Base-by-base conservation (phyloP, 2,113 vertebrate genomes). In the Euleptes europaea region DNA sequence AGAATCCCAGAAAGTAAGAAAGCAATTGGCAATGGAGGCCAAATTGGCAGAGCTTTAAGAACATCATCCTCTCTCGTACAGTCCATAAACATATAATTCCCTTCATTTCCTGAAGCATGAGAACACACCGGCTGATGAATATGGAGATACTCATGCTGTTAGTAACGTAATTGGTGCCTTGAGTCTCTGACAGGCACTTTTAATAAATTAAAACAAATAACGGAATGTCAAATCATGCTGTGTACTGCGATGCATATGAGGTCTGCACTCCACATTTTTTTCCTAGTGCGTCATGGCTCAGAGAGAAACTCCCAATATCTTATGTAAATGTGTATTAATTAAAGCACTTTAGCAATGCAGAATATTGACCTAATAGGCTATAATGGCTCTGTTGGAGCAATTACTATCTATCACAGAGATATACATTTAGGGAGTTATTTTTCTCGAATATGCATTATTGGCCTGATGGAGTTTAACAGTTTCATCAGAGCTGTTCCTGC, bases 301-400 rank as follows among this genome's bases (percentile, higher is more conserved):
- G 89, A 91, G 42, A 74, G 91, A 88, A 88, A 90, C 85, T 86
- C 83, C 83, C 82, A 77, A 84, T 89, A 80, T 86, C 90, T 94
- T 93, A 90, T 86, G 90, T 92, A 94, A 94, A 91, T 90, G 91
- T 84, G 83, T 94, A 94, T 94, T 94, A 95, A 95, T 95, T 95
- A 94, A 94, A 93, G 92, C 93, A 91, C 92, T 92, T 86, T 93
- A 88, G 86, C 87, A 80, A 93, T 66, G 85, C 84, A 89, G 90
- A 88, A 82, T 93, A 93, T 93, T 94, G 93, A 94, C 92, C 93
- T 77, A 76, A 82, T 15, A 10, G 87, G 87, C 92, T 0, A 0
- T 89, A 93, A 95, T 92, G 91, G 91, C 87, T 93, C 89, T 80
- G 74, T 83, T 82, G 42, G 80, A 89, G 91, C 92, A 91, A 91